These are phyloP conservation scores for Carassius auratus DNA, from an alignment of 2,113 vertebrate species.

Conservation along the genomic window DNA sequence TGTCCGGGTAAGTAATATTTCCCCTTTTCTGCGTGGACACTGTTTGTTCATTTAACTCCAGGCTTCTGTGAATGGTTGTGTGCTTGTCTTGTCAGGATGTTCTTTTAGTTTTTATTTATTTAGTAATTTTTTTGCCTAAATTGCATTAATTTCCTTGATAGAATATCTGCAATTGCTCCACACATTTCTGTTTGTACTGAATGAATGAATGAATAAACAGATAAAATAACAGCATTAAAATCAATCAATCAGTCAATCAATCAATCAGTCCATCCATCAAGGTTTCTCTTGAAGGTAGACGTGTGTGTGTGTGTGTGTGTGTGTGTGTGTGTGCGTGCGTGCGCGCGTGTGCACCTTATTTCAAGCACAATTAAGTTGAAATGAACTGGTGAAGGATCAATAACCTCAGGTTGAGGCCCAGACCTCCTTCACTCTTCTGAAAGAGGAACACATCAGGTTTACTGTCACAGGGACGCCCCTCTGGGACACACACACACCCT, in stretches of 20 bases:
- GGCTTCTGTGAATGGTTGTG: constrained; percentile 17
- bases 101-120: too few species aligned
- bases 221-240: background rate
- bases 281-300: constrained; percentile 35
- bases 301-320: background rate
- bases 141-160: background rate
- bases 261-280: constrained; percentile 77
- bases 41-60: too few species aligned
- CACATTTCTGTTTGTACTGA: background rate
- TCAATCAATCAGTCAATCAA: too few species aligned
- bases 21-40: background rate
- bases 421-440: constrained; percentile 75
- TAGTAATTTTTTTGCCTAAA: background rate
- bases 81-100: background rate
- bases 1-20: background rate
- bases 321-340: background rate
- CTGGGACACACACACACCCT: constrained; percentile 72
- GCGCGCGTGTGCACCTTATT: too few species aligned
- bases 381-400: constrained; percentile 84
- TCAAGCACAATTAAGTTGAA: constrained; percentile 87
- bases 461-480: constrained; percentile 72
- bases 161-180: background rate
- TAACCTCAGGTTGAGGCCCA: constrained; percentile 81
- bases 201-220: background rate
- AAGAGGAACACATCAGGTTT: constrained; percentile 81